Conservation (phyloP, 2,888 invertebrate species). For the Thyatira batis region DNA sequence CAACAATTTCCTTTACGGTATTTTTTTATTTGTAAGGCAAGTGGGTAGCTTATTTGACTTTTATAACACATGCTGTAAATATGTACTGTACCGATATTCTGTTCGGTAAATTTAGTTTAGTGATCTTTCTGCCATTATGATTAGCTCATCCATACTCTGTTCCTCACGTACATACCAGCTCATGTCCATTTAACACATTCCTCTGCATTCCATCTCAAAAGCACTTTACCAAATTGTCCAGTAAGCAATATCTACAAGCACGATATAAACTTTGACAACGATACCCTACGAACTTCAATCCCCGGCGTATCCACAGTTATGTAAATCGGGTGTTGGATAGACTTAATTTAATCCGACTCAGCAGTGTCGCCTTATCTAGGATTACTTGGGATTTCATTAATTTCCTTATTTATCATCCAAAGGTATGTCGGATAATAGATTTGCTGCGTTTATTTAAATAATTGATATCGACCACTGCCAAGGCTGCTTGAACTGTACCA, state of each 20-base stretch:
- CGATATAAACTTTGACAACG: slow-evolving; percentile 19
- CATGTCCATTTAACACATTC: no score
- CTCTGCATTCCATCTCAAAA: no score
- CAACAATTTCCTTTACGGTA: not conserved
- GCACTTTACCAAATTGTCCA: not conserved
- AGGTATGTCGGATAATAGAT: slow-evolving; percentile 10
- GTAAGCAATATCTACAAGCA: slow-evolving; percentile 1
- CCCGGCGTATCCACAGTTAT: slow-evolving; percentile 23
- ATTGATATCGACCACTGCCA: no score
- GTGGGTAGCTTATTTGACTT: not conserved
- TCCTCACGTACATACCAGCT: no score
- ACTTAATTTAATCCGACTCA: slow-evolving; percentile 32
- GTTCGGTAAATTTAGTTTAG: no score
- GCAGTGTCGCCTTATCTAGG: slow-evolving; percentile 30
- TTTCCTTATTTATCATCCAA: slow-evolving; percentile 41
- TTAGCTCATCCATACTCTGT: no score
- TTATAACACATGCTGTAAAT: no score
- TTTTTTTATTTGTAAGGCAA: not conserved
- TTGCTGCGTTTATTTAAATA: not conserved
- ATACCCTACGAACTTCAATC: slow-evolving; percentile 24
- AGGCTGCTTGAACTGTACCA: no score
- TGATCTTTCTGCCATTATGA: no score
- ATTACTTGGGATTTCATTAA: slow-evolving; percentile 41
- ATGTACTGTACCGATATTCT: no score
- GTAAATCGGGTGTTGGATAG: slow-evolving; percentile 33